Percentiles rank a stretch among this genome's conserved stretches.
These are phyloP conservation scores for Macrocentrus cingulum DNA, from an alignment of 1,140 invertebrate genomes.

Conservation along the genomic window DNA sequence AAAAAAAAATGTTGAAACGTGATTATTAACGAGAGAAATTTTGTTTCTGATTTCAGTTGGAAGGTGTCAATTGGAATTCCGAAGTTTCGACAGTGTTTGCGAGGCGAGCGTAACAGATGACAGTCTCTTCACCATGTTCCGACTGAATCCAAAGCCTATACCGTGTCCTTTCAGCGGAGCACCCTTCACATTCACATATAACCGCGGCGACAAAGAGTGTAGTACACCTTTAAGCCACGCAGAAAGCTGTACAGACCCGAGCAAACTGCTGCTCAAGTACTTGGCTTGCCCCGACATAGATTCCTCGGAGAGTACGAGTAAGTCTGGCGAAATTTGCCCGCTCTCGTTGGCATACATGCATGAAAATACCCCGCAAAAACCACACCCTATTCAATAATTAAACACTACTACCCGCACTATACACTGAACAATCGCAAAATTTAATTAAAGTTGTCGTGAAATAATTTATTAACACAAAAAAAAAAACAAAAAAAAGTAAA, in stretches of 20 bases:
- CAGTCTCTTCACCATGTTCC: conserved; percentile 72
- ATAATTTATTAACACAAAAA: too few species aligned
- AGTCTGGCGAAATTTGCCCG: conserved; percentile 37
- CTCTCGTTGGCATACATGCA: too few species aligned
- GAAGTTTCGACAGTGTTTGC: conserved; percentile 63
- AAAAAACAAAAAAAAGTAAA: too few species aligned
- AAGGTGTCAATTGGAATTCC: conserved; percentile 20
- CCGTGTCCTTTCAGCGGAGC: conserved; percentile 72
- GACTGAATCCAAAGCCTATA: conserved; percentile 67
- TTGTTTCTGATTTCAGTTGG: conserved; percentile 23
- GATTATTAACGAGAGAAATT: too few species aligned
- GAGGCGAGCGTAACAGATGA: conserved; percentile 71
- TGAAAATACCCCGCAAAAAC: too few species aligned
- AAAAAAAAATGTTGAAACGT: too few species aligned
- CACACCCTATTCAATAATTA: too few species aligned
- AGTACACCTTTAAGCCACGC: conserved; percentile 61
- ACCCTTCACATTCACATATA: conserved; percentile 81
- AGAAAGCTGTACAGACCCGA: conserved; percentile 68
- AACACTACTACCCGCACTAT: too few species aligned
- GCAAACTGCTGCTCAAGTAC: conserved; percentile 65
- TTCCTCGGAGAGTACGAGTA: conserved; percentile 60
- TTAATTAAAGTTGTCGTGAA: too few species aligned
- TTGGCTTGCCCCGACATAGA: conserved; percentile 68
- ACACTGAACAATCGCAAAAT: too few species aligned
- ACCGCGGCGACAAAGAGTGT: conserved; percentile 66